Evolutionary conservation across 2,797 vertebrate species (phyloP).

Genomic region (Spondyliosoma cantharus): DNA sequence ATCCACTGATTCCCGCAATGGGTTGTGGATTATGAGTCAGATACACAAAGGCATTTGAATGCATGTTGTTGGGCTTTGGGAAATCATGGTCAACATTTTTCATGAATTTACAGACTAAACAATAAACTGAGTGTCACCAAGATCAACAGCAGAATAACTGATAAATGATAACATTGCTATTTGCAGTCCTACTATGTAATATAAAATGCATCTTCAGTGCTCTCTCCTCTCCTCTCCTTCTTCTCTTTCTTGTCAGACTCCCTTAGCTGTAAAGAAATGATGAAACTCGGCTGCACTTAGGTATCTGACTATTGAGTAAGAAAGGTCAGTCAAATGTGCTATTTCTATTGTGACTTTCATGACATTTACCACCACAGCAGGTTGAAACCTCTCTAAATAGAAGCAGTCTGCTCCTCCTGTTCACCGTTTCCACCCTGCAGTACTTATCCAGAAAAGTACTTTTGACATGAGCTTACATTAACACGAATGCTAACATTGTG

Average conservation of each 20-base stretch:
- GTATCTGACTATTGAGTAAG: neutral
- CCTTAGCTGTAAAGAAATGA: neutral
- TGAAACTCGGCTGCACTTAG: neutral
- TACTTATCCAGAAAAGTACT: conserved; percentile 6
- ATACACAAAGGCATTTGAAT: neutral
- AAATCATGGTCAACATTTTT: neutral
- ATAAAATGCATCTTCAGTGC: neutral
- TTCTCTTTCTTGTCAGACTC: neutral
- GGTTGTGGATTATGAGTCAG: neutral
- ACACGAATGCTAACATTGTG: conserved; percentile 18
- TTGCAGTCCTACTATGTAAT: neutral
- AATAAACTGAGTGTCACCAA: neutral
- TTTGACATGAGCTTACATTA: neutral
- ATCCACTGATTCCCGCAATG: neutral
- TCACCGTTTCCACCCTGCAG: conserved; percentile 11
- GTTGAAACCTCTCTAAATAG: conserved; percentile 18
- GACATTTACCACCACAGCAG: conserved; percentile 34
- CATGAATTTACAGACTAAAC: neutral
- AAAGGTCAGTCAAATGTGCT: conserved; percentile 33
- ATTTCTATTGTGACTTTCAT: conserved; percentile 7
- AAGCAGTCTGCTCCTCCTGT: neutral
- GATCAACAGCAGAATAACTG: neutral
- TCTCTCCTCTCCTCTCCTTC: neutral
- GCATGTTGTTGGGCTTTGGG: neutral
- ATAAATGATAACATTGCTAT: neutral